Evolutionary conservation across 2,888 invertebrate genomes (phyloP).

Genomic region (Eristalis pertinax): DNA sequence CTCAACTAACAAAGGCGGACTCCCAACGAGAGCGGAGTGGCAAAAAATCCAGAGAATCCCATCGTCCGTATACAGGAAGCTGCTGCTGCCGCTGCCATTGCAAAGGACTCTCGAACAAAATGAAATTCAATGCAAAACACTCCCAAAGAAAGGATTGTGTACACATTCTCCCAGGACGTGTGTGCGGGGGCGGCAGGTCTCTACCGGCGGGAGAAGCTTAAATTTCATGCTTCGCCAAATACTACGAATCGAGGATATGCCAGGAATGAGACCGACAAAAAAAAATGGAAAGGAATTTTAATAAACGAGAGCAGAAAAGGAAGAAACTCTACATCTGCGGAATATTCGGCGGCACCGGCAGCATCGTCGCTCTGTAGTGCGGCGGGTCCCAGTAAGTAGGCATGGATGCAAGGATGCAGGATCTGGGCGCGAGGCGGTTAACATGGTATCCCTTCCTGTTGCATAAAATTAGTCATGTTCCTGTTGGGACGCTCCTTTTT

Average conservation of each 20-base stretch:
- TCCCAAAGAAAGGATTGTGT: conserved; percentile 51
- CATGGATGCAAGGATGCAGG: not conserved
- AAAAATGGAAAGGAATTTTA: conserved; percentile 17
- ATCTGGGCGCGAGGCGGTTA: not conserved
- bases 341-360: not conserved
- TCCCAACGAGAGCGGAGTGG: not conserved
- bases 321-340: conserved; percentile 36
- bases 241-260: conserved; percentile 55
- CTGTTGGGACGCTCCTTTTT: conserved; percentile 4
- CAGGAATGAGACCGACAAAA: not conserved
- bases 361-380: not conserved
- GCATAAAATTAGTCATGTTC: conserved; percentile 69
- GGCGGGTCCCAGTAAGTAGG: not conserved
- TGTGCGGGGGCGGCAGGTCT: not conserved
- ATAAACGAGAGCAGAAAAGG: conserved; percentile 13
- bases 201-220: conserved; percentile 29
- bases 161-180: not conserved
- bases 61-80: not conserved
- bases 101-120: conserved; percentile 5
- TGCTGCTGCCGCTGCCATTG: not conserved
- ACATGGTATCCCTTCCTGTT: conserved; percentile 59
- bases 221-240: conserved; percentile 67
- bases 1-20: conserved; percentile 42
- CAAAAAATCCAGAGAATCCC: not conserved
- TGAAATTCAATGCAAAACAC: conserved; percentile 53